Base-by-base conservation (phyloP, 2,888 invertebrate genomes). In the Gryllus longicercus region DNA sequence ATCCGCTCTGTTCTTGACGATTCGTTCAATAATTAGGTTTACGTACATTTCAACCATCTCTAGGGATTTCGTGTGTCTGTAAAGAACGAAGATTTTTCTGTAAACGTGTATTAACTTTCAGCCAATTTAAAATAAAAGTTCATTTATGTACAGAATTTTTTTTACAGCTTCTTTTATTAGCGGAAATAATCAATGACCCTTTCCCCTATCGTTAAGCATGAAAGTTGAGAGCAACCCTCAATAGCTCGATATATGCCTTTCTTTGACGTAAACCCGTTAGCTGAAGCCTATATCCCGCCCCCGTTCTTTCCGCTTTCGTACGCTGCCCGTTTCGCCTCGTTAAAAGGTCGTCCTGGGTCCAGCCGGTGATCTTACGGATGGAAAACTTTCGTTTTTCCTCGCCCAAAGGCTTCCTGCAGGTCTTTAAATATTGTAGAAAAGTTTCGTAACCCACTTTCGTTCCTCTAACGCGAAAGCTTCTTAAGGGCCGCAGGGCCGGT, bases 401-500 rank as follows among this genome's bases (percentile, higher is more conserved):
- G 4, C 63, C 14, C 14, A 63, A n/a, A 63, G 63, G 63, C 63
- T 63, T 8, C 16, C 14, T 18, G 1, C 12, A 63, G n/a, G 14
- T n/a, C 63, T n/a, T 63, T 63, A 63, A 63, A 63, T 63, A 63
- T 63, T 63, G 63, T 63, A 63, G 8, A 63, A 63, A 63, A 63
- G 63, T 63, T 63, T 63, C 63, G 4, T 63, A 63, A 63, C 63
- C 14, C 63, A 63, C 63, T 63, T 63, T 14, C n/a, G 10, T n/a
- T 63, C 63, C n/a, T 18, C 63, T 63, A 63, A 63, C 5, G n/a
- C 63, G 63, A 63, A n/a, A 18, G n/a, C 63, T 63, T 63, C 63
- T 14, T 63, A n/a, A 18, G n/a, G 63, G 14, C 63, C 4, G 38
- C 38, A 38, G 38, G 38, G 38, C 38, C 38, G 8, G 38, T 38